phyloP scores from a whole-genome alignment of 1,140 invertebrate genomes.

The Gryon sp. region DNA sequence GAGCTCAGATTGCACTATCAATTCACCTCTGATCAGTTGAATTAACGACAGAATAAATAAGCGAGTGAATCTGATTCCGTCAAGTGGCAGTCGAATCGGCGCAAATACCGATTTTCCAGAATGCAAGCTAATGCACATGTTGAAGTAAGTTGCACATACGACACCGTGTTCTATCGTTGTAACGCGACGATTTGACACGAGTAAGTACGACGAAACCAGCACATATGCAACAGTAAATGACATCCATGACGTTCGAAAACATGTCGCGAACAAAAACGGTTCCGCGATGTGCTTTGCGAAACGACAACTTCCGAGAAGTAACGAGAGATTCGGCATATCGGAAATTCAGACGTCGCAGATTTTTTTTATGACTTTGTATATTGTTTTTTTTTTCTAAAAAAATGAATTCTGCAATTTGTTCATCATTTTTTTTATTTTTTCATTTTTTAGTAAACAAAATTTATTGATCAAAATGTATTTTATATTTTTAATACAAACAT shows the following conservation, averaged over 20 bases:
- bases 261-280: constrained; percentile 32
- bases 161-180: constrained; percentile 61
- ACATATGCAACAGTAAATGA: constrained; percentile 21
- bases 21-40: constrained; percentile 25
- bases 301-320: constrained; percentile 47
- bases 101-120: constrained; percentile 61
- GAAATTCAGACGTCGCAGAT: constrained; percentile 26
- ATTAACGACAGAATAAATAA: constrained; percentile 17
- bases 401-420: no score
- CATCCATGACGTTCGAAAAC: no score
- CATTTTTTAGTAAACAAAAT: no score
- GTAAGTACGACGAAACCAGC: constrained; percentile 29
- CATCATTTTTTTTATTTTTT: no score
- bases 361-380: constrained; percentile 20
- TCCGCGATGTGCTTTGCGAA: constrained; percentile 35
- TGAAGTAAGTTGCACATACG: constrained; percentile 53
- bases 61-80: constrained; percentile 21
- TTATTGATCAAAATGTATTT: no score
- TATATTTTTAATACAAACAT: no score
- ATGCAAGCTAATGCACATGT: constrained; percentile 64
- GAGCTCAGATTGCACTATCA: constrained; percentile 25
- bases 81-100: constrained; percentile 24
- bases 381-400: no score
- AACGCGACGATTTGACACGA: constrained; percentile 59
- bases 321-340: constrained; percentile 47